Evolutionary conservation across 2,888 invertebrate species (phyloP).

Genomic region (Rhodophaea formosa): DNA sequence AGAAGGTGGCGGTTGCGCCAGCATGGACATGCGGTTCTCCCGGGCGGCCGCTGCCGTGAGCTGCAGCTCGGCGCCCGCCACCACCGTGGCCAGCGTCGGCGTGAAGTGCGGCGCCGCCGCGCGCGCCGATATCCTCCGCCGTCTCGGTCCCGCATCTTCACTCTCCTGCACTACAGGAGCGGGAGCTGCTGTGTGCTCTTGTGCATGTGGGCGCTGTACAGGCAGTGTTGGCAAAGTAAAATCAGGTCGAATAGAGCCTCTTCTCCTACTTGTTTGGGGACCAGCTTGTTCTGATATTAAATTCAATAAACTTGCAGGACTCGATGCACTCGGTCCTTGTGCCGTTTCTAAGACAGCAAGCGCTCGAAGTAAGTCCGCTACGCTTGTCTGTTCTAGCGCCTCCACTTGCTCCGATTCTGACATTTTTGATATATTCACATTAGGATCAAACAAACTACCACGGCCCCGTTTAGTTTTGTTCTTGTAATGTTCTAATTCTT

Average conservation of each 20-base stretch:
- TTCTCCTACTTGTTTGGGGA: constrained; percentile 43
- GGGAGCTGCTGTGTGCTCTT: constrained; percentile 21
- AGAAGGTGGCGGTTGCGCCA: constrained; percentile 72
- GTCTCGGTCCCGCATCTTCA: constrained; percentile 56
- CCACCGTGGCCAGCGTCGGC: constrained; percentile 70
- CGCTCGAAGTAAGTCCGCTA: constrained; percentile 90
- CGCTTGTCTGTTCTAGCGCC: constrained; percentile 89
- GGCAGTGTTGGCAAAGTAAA: constrained; percentile 43
- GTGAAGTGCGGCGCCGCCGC: constrained; percentile 68
- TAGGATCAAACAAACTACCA: constrained; percentile 70
- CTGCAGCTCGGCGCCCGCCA: constrained; percentile 69
- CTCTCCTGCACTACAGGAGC: constrained; percentile 38
- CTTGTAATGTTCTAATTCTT: constrained; percentile 63
- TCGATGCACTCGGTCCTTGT: constrained; percentile 35
- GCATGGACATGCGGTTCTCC: constrained; percentile 69
- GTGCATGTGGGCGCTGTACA: not conserved
- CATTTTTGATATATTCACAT: constrained; percentile 61
- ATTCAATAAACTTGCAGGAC: constrained; percentile 51
- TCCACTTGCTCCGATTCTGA: constrained; percentile 77
- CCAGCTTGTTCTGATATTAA: constrained; percentile 45
- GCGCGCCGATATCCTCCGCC: constrained; percentile 68
- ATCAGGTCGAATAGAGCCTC: constrained; percentile 64
- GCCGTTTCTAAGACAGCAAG: constrained; percentile 84
- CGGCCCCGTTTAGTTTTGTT: constrained; percentile 67
- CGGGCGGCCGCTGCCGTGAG: constrained; percentile 68